Conservation (phyloP, 1,140 invertebrate species). For the Heliconius melpomene region DNA sequence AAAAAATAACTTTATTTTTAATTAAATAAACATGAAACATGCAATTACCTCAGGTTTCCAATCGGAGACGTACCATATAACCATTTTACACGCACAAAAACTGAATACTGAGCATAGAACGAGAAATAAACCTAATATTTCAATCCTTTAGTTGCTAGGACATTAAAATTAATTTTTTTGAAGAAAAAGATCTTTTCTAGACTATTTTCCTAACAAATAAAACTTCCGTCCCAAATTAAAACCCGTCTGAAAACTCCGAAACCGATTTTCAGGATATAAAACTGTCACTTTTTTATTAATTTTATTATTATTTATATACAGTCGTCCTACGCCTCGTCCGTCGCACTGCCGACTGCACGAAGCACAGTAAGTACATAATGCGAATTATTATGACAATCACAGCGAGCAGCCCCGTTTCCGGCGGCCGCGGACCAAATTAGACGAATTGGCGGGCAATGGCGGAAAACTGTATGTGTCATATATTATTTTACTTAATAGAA, state of each 20-base stretch:
- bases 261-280: not conserved
- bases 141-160: not conserved
- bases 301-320: not conserved
- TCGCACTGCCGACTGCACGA: not conserved
- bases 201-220: no score
- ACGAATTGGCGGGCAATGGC: slow-evolving; percentile 13
- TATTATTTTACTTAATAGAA: not conserved
- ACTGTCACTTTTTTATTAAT: not conserved
- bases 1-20: no score
- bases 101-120: not conserved
- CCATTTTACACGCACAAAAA: slow-evolving; percentile 53
- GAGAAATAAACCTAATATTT: not conserved
- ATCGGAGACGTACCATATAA: slow-evolving; percentile 61
- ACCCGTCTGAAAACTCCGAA: no score
- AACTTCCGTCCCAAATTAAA: no score
- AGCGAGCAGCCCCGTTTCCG: slow-evolving; percentile 59
- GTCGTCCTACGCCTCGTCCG: not conserved
- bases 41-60: slow-evolving; percentile 39
- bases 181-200: no score
- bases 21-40: no score
- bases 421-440: slow-evolving; percentile 27
- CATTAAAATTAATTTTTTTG: no score
- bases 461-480: slow-evolving; percentile 12
- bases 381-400: slow-evolving; percentile 68
- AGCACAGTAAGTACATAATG: slow-evolving; percentile 17